Conservation (phyloP, 2,797 vertebrate genomes). For the Florisuga fusca region DNA sequence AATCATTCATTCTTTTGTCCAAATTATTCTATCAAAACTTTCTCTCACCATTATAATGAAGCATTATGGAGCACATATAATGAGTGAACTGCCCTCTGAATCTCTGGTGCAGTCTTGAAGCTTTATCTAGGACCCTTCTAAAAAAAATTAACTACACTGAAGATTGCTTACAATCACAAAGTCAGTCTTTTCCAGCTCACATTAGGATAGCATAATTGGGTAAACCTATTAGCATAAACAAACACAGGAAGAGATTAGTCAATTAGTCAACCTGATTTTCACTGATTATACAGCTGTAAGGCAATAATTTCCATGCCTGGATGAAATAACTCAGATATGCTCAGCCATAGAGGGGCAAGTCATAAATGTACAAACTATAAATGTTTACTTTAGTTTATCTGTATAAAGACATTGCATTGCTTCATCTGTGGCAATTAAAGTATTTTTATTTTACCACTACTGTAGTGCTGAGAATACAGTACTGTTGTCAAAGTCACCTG, state of each 20-base stretch:
- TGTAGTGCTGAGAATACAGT: neutral
- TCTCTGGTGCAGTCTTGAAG: neutral
- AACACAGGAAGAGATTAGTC: conserved; percentile 10
- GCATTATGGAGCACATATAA: neutral
- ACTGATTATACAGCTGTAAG: conserved; percentile 38
- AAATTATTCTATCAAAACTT: neutral
- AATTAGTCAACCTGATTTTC: conserved; percentile 20
- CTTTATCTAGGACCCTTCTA: neutral
- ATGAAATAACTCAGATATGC: neutral
- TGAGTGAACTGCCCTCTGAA: neutral
- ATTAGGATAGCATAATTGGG: neutral
- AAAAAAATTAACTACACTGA: neutral
- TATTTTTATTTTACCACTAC: neutral
- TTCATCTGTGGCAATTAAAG: neutral
- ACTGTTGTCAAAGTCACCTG: neutral
- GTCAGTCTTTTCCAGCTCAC: neutral
- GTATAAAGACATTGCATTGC: neutral
- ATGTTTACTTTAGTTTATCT: neutral
- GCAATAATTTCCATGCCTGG: neutral
- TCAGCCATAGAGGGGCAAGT: neutral
- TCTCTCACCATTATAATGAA: neutral
- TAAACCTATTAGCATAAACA: conserved; percentile 30
- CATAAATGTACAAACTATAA: neutral
- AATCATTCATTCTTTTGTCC: neutral
- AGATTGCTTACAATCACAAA: neutral